Base-by-base conservation (phyloP, 1,140 invertebrate genomes). In the Cydia strobilella region DNA sequence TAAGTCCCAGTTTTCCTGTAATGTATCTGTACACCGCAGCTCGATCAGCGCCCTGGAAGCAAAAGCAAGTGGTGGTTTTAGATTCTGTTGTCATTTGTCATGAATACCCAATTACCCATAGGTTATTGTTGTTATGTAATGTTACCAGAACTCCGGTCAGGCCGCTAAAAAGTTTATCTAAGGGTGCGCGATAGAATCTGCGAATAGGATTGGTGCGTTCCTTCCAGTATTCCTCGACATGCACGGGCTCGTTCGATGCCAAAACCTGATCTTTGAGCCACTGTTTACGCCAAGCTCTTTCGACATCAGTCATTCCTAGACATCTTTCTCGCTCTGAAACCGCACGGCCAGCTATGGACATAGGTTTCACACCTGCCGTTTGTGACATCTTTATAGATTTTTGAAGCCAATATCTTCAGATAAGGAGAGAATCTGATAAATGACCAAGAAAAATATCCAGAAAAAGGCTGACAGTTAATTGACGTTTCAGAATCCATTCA, bases 181-280 rank as follows among this genome's bases (percentile, higher is more conserved):
- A 86, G 0, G 97, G 97, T 23, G 88, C 93, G 74, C 94, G 94
- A 81, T 97, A 97, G 66, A 96, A 91, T 77, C 97, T 94, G 81
- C 96, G 94, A 75, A 98, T 96, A 9, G 96, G 95, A 89, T 98
- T 98, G 74, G 94, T 94, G 45, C 95, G 93, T 87, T 96, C 94
- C 81, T 92, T 93, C 83, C 96, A 95, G 73, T 95, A 95, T 83
- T 95, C 94, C 12, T 95, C 94, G 0, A 96, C 94, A 76, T 94
- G 82, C 42, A 94, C 86, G 0, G 97, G 96, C 84, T 98, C 97
- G 72, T 96, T 95, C 15, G 94, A 93, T 66, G 95, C 89, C 45
- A 98, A 93, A 78, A 95, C 84, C 93, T 97, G 97, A 93, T 97
- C 97, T 86, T 97, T 95, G 1, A 98, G 79, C 95, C 95, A 98